A percentile compares a stretch with the other conserved stretches of the same genome.
Conservation (phyloP, 2,113 vertebrate genomes). For the Amphiprion percula region DNA sequence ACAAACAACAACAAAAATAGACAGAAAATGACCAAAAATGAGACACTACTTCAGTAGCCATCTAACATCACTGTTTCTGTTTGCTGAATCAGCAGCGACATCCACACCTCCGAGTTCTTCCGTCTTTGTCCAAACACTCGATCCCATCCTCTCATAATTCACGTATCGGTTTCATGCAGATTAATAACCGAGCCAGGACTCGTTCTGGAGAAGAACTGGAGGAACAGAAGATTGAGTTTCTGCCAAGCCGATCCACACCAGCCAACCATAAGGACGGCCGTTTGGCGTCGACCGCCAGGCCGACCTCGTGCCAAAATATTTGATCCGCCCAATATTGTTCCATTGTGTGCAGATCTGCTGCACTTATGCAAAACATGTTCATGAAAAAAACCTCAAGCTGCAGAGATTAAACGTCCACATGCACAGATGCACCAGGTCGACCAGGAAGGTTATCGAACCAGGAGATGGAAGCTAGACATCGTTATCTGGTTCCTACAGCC, state of each 20-base stretch:
- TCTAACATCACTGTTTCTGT: too few relatives aligned
- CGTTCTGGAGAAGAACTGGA: constrained; percentile 12
- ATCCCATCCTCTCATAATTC: constrained; percentile 10
- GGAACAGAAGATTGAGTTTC: constrained; percentile 23
- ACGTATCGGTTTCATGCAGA: background rate
- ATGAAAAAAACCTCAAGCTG: constrained; percentile 15
- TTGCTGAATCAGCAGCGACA: constrained; percentile 59
- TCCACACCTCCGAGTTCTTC: constrained; percentile 37
- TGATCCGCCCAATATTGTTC: constrained; percentile 51
- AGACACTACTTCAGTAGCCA: background rate
- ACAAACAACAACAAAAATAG: too few relatives aligned
- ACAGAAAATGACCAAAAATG: too few relatives aligned
- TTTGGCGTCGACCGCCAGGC: constrained; percentile 28
- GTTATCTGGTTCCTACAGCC: constrained; percentile 37
- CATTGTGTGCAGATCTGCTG: constrained; percentile 22
- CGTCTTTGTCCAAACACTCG: too few relatives aligned
- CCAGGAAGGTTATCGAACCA: background rate
- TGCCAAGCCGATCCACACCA: constrained; percentile 17
- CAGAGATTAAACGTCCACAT: constrained; percentile 1
- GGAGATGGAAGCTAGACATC: constrained; percentile 14
- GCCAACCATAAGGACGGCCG: constrained; percentile 33
- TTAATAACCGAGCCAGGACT: background rate
- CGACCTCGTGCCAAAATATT: constrained; percentile 46
- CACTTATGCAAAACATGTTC: constrained; percentile 30
- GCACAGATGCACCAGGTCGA: background rate